Conservation (phyloP, 2,888 invertebrate genomes). For the Mesorhabditis spiculigera region DNA sequence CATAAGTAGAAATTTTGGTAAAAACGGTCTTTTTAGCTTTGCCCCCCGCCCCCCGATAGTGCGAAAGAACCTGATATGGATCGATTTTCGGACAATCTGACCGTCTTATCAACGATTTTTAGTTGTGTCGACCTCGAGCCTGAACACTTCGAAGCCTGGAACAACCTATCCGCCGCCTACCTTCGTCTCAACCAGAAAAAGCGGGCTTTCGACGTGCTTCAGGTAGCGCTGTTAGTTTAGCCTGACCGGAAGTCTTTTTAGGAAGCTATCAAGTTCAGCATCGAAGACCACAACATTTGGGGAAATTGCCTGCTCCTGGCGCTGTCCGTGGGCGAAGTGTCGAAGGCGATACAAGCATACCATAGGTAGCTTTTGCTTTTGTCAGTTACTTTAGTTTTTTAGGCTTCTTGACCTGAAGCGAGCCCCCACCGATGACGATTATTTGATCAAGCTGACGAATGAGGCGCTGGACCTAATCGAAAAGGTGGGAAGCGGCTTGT, state of each 20-base stretch:
- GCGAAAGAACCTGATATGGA: neutral
- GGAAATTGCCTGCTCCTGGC: constrained; percentile 87
- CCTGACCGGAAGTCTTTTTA: constrained; percentile 59
- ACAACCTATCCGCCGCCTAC: constrained; percentile 90
- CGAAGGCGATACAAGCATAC: too few species aligned
- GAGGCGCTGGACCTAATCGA: too few species aligned
- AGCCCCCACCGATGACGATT: too few species aligned
- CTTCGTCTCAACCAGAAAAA: constrained; percentile 80
- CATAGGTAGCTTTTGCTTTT: too few species aligned
- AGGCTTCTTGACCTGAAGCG: too few species aligned
- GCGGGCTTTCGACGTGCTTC: constrained; percentile 44
- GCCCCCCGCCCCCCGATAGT: neutral
- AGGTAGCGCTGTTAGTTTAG: constrained; percentile 26
- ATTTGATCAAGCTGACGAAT: too few species aligned
- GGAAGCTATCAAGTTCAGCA: constrained; percentile 86
- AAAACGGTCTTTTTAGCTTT: neutral
- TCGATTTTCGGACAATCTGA: neutral
- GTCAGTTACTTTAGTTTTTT: too few species aligned
- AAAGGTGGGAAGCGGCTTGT: too few species aligned
- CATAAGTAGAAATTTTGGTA: neutral
- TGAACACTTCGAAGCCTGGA: constrained; percentile 89
- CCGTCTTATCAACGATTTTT: neutral
- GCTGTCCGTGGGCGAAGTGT: constrained; percentile 74
- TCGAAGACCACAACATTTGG: constrained; percentile 87
- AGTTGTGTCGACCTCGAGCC: constrained; percentile 53